Base-by-base conservation (phyloP, 64 coral and sea anemone species). In the Stichodactyla helianthus region DNA sequence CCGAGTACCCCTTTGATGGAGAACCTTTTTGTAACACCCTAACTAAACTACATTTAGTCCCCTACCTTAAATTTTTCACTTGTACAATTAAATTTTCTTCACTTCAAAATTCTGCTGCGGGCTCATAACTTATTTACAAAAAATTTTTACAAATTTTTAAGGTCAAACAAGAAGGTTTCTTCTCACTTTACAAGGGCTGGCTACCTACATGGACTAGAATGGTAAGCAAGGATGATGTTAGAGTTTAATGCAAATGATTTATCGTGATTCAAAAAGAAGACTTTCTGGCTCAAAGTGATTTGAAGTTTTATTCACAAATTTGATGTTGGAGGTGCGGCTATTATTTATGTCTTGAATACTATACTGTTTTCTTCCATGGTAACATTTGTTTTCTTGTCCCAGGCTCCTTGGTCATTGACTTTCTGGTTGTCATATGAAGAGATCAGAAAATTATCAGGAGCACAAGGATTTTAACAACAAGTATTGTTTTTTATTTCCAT, bases 341-440 rank as follows among this genome's bases (percentile, higher is more conserved):
- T 44, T 44, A 44, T 44, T 44, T 44, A 44, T 44, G 35, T 44
- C 35, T 44, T 44, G 35, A 19, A 71, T 44, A 44, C 35, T 3
- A 44, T 44, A 79, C 51, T 52, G 6, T 16, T 51, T 31, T 12
- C 51, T 35, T 79, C 50, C 28, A 22, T 79, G 77, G 51, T 20
- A 17, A 81, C 10, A 5, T 53, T 53, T 81, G 52, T 84, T 35
- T 9, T 77, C 87, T 60, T 27, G 52, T 70, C 52, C 10, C 67
- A 99, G 97, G 97, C 93, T 23, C 97, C 97, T 6, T 99, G 97
- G 97, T 99, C 97, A 6, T 81, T 99, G 16, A 99, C 97, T 13
- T 99, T 99, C 87, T 99, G 97, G 97, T 85, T 99, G 28, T 84
- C 91, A 63, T 94, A 99, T 55, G 97, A 99, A 88, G 81, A 92